Base-by-base conservation (phyloP, 2,113 vertebrate genomes). In the Macheiramphus alcinus region DNA sequence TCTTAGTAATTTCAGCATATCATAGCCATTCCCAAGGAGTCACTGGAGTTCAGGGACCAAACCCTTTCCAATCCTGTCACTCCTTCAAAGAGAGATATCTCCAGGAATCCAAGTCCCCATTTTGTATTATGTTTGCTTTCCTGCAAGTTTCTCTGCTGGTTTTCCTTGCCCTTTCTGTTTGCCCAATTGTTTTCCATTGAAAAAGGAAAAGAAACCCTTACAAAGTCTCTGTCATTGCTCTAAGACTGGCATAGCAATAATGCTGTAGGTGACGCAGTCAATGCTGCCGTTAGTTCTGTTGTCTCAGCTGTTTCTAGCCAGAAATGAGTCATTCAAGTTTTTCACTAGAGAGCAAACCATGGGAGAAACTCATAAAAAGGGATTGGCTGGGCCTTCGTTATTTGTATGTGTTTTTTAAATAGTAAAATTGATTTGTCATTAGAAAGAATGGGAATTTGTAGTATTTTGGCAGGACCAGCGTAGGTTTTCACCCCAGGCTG, bases 1-100 rank as follows among this genome's bases (percentile, higher is more conserved):
- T 88, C 79, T 88, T 61, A 62, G 71, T 45, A 70, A 88, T 95
- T 97, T 93, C 92, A 74, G 85, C 61, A 50, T 83, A 83, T 94
- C 85, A 29, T 27, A 80, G 67, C 90, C 90, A 95, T 97, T 97
- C 90, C 74, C 71, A 65, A 82, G 66, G 36, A 88, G 79, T 83
- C 71, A 67, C 66, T 80, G 82, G 34, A 95, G 74, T 94, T 93
- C 93, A 95, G 79, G 34, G 63, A 55, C 31, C 63, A 88, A 93
- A 88, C n/a, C 13, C 45, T 72, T 94, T 90, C 79, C 50, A 80
- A 11, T 59, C 32, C 71, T 1, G 0, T 80, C 3, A 3, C 25
- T 92, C 25, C 40, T 87, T 86, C 50, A 61, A 62, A 82, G 0
- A 86, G 19, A 68, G 45, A 4, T 73, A 73, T 66, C 36, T 58